phyloP scores from a whole-genome alignment of 2,113 vertebrate genomes.

The Ardeotis arabs region DNA sequence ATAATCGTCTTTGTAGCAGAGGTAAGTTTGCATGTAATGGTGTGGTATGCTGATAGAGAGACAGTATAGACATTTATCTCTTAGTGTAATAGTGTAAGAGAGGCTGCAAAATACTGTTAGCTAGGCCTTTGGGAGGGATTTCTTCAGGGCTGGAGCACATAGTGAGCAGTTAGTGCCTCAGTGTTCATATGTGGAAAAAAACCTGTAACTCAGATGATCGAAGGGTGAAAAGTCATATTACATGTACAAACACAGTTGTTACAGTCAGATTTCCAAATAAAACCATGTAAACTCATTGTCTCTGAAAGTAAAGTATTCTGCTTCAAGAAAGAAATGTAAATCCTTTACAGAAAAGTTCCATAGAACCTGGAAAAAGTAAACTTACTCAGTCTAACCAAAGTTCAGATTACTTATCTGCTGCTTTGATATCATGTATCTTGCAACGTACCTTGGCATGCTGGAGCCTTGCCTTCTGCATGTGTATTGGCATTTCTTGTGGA shows the following conservation, averaged over 20 bases:
- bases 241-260: neutral
- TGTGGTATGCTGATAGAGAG: neutral
- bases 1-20: slow-evolving; percentile 89
- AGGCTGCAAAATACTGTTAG: neutral
- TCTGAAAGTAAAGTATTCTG: neutral
- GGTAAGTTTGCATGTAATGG: slow-evolving; percentile 65
- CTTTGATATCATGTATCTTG: neutral
- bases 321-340: neutral
- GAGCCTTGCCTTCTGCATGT: neutral
- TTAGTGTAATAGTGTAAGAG: neutral
- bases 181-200: neutral
- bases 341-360: neutral
- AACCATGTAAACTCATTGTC: neutral
- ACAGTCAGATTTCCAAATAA: neutral
- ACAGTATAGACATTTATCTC: neutral
- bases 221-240: neutral
- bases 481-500: neutral
- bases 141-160: neutral
- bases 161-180: neutral
- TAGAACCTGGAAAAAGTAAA: neutral
- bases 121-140: neutral
- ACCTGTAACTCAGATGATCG: neutral
- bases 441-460: neutral
- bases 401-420: neutral
- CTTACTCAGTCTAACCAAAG: neutral